Evolutionary conservation across 2,888 invertebrate species (phyloP).

Genomic region (Gari tellinella): DNA sequence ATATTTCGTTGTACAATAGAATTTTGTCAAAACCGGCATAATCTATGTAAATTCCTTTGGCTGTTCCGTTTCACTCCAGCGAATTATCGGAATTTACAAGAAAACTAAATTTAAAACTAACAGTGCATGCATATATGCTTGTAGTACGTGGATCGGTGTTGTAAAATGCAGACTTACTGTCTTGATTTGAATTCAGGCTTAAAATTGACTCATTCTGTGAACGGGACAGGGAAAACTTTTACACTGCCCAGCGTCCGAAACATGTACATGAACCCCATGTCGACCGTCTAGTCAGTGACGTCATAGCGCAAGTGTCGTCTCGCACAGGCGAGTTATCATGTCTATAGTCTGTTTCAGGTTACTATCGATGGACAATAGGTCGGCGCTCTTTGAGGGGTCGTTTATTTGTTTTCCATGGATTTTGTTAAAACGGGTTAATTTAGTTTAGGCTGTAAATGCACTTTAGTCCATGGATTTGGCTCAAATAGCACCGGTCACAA

Average conservation of each 20-base stretch:
- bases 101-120: slow-evolving; percentile 18
- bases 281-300: slow-evolving; percentile 73
- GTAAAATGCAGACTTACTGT: background rate
- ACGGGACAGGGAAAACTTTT: no score
- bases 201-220: no score
- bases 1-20: background rate
- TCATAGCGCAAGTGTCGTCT: slow-evolving; percentile 68
- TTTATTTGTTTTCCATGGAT: no score
- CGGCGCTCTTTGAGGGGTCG: no score
- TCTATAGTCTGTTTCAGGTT: slow-evolving; percentile 64
- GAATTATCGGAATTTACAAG: slow-evolving; percentile 9
- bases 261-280: slow-evolving; percentile 12
- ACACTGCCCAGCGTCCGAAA: no score
- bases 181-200: slow-evolving; percentile 6
- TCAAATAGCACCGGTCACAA: no score
- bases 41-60: slow-evolving; percentile 48
- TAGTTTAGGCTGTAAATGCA: no score
- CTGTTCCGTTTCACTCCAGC: slow-evolving; percentile 55
- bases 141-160: background rate
- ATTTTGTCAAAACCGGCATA: slow-evolving; percentile 5
- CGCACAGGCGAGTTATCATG: slow-evolving; percentile 36
- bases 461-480: no score
- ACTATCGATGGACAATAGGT: no score
- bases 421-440: no score
- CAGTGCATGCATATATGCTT: background rate